These are phyloP conservation scores for Eurytemora carolleeae DNA, from an alignment of 1,140 invertebrate species.

Conservation along the genomic window DNA sequence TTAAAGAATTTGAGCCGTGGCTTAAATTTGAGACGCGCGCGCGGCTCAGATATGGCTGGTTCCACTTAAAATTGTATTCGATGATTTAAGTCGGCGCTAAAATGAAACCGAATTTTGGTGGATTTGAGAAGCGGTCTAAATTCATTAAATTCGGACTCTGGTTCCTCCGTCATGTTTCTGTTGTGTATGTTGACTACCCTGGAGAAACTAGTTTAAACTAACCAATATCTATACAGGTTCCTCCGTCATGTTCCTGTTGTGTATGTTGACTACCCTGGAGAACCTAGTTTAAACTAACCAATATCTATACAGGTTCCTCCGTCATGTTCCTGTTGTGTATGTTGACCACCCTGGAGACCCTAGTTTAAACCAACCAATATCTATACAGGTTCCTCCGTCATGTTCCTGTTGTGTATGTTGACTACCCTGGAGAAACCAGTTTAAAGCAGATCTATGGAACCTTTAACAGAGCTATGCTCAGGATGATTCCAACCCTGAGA, in stretches of 20 bases:
- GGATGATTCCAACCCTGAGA: constrained; percentile 66
- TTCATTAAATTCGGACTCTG: no score
- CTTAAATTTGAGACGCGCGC: no score
- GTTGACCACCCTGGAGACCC: constrained; percentile 98
- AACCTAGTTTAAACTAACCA: no score
- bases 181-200: constrained; percentile 98
- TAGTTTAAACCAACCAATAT: no score
- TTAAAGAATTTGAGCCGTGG: no score
- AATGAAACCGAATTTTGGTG: no score
- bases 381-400: constrained; percentile 37
- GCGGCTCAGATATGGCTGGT: no score
- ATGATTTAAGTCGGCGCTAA: no score
- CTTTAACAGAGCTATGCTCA: constrained; percentile 61
- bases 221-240: constrained; percentile 29
- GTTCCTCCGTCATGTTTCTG: constrained; percentile 75
- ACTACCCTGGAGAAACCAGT: constrained; percentile 94
- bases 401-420: constrained; percentile 96
- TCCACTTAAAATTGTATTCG: no score
- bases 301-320: constrained; percentile 40
- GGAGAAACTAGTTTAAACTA: constrained; percentile 91
- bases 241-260: constrained; percentile 77
- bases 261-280: constrained; percentile 98
- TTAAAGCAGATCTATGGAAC: constrained; percentile 50
- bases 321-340: constrained; percentile 83
- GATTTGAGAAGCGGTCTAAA: no score